Base-by-base conservation (phyloP, 2,888 invertebrate genomes). In the Eumacrocentrus americanus region DNA sequence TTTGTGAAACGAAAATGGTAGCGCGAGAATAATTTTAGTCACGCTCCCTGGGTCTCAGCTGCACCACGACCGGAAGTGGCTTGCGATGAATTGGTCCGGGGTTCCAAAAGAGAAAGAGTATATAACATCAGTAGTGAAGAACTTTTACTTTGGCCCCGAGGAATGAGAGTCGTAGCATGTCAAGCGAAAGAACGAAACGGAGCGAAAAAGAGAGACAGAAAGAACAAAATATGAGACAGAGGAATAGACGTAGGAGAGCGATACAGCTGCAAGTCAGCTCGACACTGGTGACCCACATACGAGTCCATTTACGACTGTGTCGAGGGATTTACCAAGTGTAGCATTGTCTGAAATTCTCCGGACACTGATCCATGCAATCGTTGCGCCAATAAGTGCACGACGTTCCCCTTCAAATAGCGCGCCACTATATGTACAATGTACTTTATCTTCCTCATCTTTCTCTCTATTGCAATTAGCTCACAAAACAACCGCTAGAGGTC, bases 21-120 rank as follows among this genome's bases (percentile, higher is more conserved):
- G n/a, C 48, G 51, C 25, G 48, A 52, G 34, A n/a, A 42, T 54
- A 58, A 61, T 62, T 61, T 47, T n/a, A 62, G 64, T 64, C 62
- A 58, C 62, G 60, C 55, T 60, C 53, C 42, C 48, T 48, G 53
- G 52, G 56, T 56, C 47, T 59, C 52, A 57, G 22, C 34, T 53
- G 34, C 14, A 51, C 35, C 22, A 14, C 46, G 37, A 56, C 37
- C 64, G 64, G 64, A 65, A 60, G 62, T 58, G 58, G 58, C 55
- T 60, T 38, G 60, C 60, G 58, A 34, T 29, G 50, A 51, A 56
- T 54, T 12, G 50, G 23, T 56, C 34, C 48, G 38, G 23, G 22
- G 57, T 14, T 25, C 22, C 23, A 22, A 54, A 51, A 57, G 52
- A 48, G 51, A 35, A 44, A 44, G 44, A 37, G 40, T 12, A n/a